phyloP scores from a whole-genome alignment of 2,113 vertebrate genomes.

The Labrus mixtus region DNA sequence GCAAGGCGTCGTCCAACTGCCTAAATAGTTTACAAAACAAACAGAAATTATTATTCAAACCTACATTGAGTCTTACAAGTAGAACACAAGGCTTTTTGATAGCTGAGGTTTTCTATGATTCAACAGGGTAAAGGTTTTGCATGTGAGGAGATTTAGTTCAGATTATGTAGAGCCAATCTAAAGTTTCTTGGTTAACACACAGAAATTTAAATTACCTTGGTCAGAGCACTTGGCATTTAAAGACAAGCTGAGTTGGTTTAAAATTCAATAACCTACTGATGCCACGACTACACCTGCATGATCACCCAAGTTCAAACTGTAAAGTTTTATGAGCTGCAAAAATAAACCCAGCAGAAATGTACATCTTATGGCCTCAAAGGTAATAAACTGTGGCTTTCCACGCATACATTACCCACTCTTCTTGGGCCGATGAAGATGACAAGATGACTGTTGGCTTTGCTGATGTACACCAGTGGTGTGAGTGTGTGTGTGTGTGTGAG shows the following conservation, averaged over 20 bases:
- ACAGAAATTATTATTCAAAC: slow-evolving; percentile 24
- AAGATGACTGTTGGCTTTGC: slow-evolving; percentile 77
- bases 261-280: slow-evolving; percentile 56
- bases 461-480: slow-evolving; percentile 62
- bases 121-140: no score
- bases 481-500: no score
- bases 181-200: not conserved
- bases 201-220: not conserved
- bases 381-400: slow-evolving; percentile 68
- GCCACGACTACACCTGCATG: slow-evolving; percentile 40
- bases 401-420: slow-evolving; percentile 42
- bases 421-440: slow-evolving; percentile 56
- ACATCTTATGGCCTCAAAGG: slow-evolving; percentile 60
- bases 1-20: slow-evolving; percentile 85
- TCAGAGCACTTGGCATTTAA: not conserved
- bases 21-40: slow-evolving; percentile 72
- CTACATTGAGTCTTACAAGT: not conserved
- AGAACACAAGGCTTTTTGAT: not conserved
- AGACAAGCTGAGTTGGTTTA: slow-evolving; percentile 12
- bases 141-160: no score
- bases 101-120: no score
- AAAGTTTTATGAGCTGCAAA: slow-evolving; percentile 63
- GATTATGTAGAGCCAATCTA: no score
- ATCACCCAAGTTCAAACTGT: slow-evolving; percentile 73
- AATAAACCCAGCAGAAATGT: slow-evolving; percentile 60